Percentiles rank a stretch among this genome's conserved stretches.
Evolutionary conservation across 2,888 invertebrate species (phyloP).

Genomic region (Acutogordius australiensis): DNA sequence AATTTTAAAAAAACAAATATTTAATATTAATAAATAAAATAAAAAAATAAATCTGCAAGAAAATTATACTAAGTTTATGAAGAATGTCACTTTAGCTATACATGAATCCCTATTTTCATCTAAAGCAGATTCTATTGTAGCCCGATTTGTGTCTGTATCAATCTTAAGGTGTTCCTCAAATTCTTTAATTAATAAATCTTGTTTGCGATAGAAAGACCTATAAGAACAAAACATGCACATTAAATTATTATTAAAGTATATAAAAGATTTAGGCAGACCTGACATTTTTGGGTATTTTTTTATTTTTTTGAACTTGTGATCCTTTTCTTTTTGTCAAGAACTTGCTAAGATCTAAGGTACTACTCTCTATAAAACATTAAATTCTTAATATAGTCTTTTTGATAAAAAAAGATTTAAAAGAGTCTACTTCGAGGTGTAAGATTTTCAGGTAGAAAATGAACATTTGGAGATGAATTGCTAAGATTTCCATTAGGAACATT

Average conservation of each 20-base stretch:
- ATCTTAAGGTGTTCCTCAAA: neutral
- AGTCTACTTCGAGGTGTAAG: too few relatives aligned
- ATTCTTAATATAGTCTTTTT: neutral
- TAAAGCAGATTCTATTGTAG: neutral
- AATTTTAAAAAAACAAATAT: too few relatives aligned
- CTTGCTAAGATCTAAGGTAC: neutral
- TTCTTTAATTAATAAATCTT: constrained; percentile 1
- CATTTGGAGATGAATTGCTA: too few relatives aligned
- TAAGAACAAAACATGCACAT: neutral
- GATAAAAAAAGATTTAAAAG: neutral
- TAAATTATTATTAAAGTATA: too few relatives aligned
- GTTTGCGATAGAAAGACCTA: neutral
- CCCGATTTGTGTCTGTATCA: neutral
- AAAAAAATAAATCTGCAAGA: too few relatives aligned
- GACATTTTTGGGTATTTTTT: constrained; percentile 5
- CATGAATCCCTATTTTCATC: neutral
- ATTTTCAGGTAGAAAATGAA: too few relatives aligned
- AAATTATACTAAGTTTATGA: neutral
- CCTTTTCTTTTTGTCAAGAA: neutral
- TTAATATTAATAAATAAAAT: too few relatives aligned
- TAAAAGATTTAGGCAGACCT: too few relatives aligned
- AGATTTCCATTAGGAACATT: too few relatives aligned
- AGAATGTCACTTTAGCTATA: constrained; percentile 5
- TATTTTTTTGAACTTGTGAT: neutral
- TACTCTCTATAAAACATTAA: too few relatives aligned